Conservation (phyloP, 2,113 vertebrate species). For the Muntiacus reevesi region DNA sequence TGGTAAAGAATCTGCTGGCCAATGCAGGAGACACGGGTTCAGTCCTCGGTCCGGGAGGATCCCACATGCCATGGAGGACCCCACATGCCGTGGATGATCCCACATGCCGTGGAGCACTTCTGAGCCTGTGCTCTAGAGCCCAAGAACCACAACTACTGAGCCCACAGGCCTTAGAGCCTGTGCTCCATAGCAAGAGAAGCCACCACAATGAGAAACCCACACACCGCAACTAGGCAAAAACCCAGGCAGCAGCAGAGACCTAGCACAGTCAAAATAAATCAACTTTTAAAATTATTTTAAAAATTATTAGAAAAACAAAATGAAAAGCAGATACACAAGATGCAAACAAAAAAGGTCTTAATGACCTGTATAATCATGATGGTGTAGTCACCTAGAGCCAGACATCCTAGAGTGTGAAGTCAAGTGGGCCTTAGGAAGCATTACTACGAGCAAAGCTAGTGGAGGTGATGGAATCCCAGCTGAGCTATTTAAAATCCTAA, state of each 20-base stretch:
- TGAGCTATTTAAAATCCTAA: not conserved
- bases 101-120: not conserved
- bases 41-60: not conserved
- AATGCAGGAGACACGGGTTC: not conserved
- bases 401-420: not conserved
- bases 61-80: not conserved
- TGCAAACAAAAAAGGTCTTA: not conserved
- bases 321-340: not conserved
- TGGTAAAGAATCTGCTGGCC: not conserved
- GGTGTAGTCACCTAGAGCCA: not conserved
- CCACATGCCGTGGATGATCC: not conserved
- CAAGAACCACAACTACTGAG: not conserved
- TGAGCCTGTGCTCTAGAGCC: not conserved
- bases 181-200: not conserved
- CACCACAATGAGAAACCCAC: not conserved
- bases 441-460: not conserved
- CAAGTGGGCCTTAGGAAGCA: not conserved
- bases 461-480: not conserved
- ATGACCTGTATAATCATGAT: not conserved
- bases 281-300: not conserved
- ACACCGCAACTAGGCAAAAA: too few relatives aligned
- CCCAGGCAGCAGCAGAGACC: not conserved
- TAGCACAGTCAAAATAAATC: not conserved
- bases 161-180: not conserved
- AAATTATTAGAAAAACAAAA: not conserved